phyloP scores from a whole-genome alignment of 2,888 invertebrate species.

The Drosophila leonis region DNA sequence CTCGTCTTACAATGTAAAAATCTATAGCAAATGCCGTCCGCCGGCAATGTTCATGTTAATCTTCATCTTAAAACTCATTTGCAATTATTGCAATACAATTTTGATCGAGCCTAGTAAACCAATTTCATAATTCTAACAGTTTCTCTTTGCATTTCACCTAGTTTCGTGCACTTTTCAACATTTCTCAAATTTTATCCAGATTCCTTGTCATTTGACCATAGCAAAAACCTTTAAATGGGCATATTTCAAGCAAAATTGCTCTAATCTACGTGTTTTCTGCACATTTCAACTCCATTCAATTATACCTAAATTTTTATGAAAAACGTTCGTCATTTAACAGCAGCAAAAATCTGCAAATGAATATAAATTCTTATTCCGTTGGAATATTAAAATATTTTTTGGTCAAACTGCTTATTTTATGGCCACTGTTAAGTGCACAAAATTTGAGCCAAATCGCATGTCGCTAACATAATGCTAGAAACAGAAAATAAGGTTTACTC shows the following conservation, averaged over 20 bases:
- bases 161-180: too few species aligned
- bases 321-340: neutral
- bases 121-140: neutral
- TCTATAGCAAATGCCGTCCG: slow-evolving; percentile 13
- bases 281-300: neutral
- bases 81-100: neutral
- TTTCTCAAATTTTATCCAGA: neutral
- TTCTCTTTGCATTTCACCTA: neutral
- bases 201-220: neutral
- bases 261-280: neutral
- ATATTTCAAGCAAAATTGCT: neutral
- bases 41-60: slow-evolving; percentile 14
- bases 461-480: slow-evolving; percentile 14
- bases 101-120: too few species aligned
- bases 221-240: neutral
- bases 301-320: neutral
- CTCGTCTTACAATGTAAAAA: slow-evolving; percentile 64
- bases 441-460: slow-evolving; percentile 1
- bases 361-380: neutral
- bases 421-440: neutral
- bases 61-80: neutral
- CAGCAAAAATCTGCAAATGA: neutral
- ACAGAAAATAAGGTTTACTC: slow-evolving; percentile 2
- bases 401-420: neutral
- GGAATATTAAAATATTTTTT: neutral